phyloP scores from a whole-genome alignment of 2,888 invertebrate genomes.

The Diploptera punctata region DNA sequence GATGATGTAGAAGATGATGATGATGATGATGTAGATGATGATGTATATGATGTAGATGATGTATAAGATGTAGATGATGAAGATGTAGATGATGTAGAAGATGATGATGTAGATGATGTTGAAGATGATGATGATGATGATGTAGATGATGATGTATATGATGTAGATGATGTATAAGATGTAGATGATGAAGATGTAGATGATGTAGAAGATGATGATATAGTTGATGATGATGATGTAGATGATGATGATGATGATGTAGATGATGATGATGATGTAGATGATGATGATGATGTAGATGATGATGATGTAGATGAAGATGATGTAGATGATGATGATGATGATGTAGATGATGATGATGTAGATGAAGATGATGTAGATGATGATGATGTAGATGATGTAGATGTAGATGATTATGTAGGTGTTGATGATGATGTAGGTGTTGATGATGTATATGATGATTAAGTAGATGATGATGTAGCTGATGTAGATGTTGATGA shows the following conservation, averaged over 20 bases:
- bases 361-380: background rate
- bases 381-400: background rate
- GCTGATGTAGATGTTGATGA: slow-evolving; percentile 15
- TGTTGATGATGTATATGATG: slow-evolving; percentile 8
- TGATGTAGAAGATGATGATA: slow-evolving; percentile 21
- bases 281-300: slow-evolving; percentile 23
- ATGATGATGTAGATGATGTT: slow-evolving; percentile 12
- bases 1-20: background rate
- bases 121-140: slow-evolving; percentile 4
- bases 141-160: slow-evolving; percentile 11
- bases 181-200: slow-evolving; percentile 17
- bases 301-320: slow-evolving; percentile 15
- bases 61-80: slow-evolving; percentile 20
- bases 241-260: slow-evolving; percentile 24
- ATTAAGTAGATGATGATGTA: slow-evolving; percentile 17
- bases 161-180: slow-evolving; percentile 1
- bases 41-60: slow-evolving; percentile 25
- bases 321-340: background rate
- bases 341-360: background rate
- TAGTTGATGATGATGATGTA: too few relatives aligned
- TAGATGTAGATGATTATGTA: too few relatives aligned
- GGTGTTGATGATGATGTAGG: slow-evolving; percentile 4
- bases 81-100: slow-evolving; percentile 16
- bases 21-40: slow-evolving; percentile 23
- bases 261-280: slow-evolving; percentile 8